Percentiles rank a stretch among this genome's conserved stretches.
Conservation (phyloP, 2,797 vertebrate species). For the Sebastes alutus region DNA sequence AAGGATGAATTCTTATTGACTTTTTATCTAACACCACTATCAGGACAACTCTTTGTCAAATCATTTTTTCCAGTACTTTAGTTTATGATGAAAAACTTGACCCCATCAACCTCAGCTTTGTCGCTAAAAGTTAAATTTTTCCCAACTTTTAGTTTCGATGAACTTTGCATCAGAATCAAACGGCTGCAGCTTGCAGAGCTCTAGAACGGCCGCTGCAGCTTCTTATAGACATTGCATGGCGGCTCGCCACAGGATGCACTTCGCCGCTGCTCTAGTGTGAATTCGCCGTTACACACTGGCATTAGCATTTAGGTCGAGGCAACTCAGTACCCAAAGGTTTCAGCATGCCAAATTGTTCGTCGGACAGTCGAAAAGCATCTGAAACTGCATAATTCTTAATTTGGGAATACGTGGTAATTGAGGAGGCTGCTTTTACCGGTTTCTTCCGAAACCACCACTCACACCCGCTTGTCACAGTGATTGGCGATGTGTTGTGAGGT, state of each 20-base stretch:
- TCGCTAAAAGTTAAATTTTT: too few species aligned
- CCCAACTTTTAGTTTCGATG: too few species aligned
- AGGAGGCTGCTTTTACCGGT: too few species aligned
- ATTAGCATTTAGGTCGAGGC: neutral
- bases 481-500: rapidly evolving
- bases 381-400: too few species aligned
- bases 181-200: too few species aligned
- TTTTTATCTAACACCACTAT: neutral
- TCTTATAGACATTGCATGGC: too few species aligned
- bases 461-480: too few species aligned
- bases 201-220: too few species aligned
- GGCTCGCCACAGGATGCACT: too few species aligned
- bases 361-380: neutral
- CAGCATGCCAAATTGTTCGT: neutral
- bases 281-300: neutral
- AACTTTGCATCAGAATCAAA: too few species aligned
- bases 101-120: neutral
- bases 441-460: too few species aligned
- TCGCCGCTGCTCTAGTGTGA: rapidly evolving
- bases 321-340: neutral
- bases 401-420: too few species aligned
- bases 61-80: neutral
- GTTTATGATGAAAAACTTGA: neutral
- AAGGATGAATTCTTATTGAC: neutral
- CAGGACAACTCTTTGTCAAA: neutral